These are phyloP conservation scores for Agrypnia vestita DNA, from an alignment of 1,140 invertebrate genomes.

Conservation along the genomic window DNA sequence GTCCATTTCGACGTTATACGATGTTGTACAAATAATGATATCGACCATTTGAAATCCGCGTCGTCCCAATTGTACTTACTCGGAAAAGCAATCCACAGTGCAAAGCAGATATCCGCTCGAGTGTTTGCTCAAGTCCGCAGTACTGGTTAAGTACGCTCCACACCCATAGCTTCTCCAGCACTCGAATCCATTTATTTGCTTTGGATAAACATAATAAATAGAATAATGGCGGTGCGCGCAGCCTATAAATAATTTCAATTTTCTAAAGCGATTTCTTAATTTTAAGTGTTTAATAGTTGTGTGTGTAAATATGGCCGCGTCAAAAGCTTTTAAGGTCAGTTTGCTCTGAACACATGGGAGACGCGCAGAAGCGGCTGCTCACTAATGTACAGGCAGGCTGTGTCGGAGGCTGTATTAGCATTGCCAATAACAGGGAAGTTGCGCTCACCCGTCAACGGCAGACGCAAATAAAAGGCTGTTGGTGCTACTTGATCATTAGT, in stretches of 20 bases:
- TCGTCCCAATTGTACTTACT: conserved; percentile 6
- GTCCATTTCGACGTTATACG: too few species aligned
- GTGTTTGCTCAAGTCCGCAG: conserved; percentile 10
- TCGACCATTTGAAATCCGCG: conserved; percentile 1
- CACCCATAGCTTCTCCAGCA: conserved; percentile 4
- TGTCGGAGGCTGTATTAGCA: not conserved
- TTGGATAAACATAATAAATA: conserved; percentile 57
- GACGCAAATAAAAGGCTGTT: conserved; percentile 35
- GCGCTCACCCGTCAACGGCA: conserved; percentile 22
- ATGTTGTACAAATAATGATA: not conserved
- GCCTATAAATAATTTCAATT: conserved; percentile 59
- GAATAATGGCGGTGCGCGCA: conserved; percentile 55
- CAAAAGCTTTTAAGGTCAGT: conserved; percentile 61
- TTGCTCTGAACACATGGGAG: conserved; percentile 52
- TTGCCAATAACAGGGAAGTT: conserved; percentile 39
- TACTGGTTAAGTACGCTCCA: conserved; percentile 22
- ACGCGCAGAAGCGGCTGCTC: conserved; percentile 21
- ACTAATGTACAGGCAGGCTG: not conserved
- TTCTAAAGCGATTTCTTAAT: conserved; percentile 60
- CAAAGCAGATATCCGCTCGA: conserved; percentile 12
- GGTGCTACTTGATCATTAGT: conserved; percentile 28
- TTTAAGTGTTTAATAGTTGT: conserved; percentile 61
- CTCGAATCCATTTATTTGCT: conserved; percentile 46
- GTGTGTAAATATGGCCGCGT: conserved; percentile 57
- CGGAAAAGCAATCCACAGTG: conserved; percentile 3